Percentiles rank a stretch among this genome's conserved stretches.
Evolutionary conservation across 2,888 invertebrate species (phyloP).

Genomic region (Brachylomia viminalis): DNA sequence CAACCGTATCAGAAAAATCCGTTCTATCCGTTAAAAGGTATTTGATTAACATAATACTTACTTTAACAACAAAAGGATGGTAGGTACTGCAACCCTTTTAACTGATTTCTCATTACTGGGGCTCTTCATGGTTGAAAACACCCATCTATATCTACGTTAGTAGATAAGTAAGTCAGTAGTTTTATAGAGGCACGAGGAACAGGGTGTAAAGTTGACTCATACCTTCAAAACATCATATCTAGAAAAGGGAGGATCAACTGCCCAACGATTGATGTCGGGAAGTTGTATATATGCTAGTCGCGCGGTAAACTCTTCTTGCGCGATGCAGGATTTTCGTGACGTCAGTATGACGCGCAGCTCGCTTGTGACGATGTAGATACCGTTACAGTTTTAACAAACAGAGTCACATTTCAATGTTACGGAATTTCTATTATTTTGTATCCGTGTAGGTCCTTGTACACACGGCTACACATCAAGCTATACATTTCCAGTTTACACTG

Average conservation of each 20-base stretch:
- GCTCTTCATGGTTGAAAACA: constrained; percentile 47
- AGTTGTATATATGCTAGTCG: too few species aligned
- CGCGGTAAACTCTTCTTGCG: too few species aligned
- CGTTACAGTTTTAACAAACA: constrained; percentile 10
- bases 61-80: constrained; percentile 21
- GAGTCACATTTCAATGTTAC: constrained; percentile 3
- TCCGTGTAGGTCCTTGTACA: neutral
- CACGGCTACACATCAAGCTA: too few species aligned
- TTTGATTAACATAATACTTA: constrained; percentile 42
- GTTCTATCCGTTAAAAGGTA: constrained; percentile 7
- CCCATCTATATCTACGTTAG: constrained; percentile 9
- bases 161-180: neutral
- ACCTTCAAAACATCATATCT: too few species aligned
- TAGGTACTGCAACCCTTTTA: constrained; percentile 4
- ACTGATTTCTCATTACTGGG: constrained; percentile 41
- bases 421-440: constrained; percentile 7
- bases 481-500: too few species aligned
- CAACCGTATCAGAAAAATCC: constrained; percentile 19
- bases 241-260: too few species aligned
- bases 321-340: too few species aligned
- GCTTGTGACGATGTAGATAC: too few species aligned
- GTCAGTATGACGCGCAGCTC: too few species aligned
- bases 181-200: too few species aligned
- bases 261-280: too few species aligned
- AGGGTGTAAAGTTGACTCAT: too few species aligned